A percentile compares a stretch with the other conserved stretches of the same genome.
Evolutionary conservation across 2,797 vertebrate genomes (phyloP).

Genomic region (Cuniculus paca): DNA sequence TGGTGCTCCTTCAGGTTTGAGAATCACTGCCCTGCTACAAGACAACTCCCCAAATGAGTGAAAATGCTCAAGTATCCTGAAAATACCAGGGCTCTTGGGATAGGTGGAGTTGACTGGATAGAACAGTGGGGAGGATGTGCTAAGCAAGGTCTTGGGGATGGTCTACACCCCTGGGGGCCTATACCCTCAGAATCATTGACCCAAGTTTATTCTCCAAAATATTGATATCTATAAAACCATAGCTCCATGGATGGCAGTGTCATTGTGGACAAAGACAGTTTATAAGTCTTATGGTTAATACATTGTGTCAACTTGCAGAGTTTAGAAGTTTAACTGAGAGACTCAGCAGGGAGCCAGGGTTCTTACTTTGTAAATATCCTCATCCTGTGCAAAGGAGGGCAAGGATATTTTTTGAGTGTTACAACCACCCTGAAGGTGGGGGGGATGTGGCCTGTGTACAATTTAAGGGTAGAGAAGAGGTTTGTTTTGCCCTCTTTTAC

Average conservation of each 20-base stretch:
- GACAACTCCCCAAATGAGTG: neutral
- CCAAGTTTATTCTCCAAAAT: neutral
- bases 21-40: neutral
- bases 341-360: too few species aligned
- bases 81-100: neutral
- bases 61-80: neutral
- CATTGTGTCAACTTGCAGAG: too few species aligned
- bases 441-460: too few species aligned
- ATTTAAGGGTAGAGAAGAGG: too few species aligned
- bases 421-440: too few species aligned
- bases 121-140: neutral
- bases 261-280: slow-evolving; percentile 68
- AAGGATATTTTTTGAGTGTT: too few species aligned
- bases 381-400: too few species aligned
- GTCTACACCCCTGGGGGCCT: too few species aligned
- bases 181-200: neutral
- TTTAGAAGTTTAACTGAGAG: too few species aligned
- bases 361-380: too few species aligned
- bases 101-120: fast-evolving
- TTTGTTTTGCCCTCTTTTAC: too few species aligned
- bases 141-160: neutral
- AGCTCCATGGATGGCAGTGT: slow-evolving; percentile 67
- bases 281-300: too few species aligned
- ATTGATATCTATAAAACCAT: neutral
- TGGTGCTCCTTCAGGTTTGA: neutral